Evolutionary conservation across 2,113 vertebrate species (phyloP).

Genomic region (Struthidea cinerea): DNA sequence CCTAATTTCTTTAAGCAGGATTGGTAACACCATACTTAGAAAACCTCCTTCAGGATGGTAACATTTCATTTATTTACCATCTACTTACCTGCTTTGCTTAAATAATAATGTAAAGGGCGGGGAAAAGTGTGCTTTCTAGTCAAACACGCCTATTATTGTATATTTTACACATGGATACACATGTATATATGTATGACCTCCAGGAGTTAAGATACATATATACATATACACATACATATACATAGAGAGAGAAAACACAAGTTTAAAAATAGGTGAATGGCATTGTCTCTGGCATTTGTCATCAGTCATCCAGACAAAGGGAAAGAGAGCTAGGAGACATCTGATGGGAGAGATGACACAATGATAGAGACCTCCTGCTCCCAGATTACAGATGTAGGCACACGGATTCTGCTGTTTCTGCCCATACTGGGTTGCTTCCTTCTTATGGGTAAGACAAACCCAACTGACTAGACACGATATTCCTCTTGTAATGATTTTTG

Average conservation of each 20-base stretch:
- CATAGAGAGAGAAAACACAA: slow-evolving; percentile 69
- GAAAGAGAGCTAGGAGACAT: not conserved
- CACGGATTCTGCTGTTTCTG: not conserved
- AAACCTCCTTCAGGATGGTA: slow-evolving; percentile 37
- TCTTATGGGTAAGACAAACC: not conserved
- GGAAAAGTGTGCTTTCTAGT: not conserved
- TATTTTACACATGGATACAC: slow-evolving; percentile 70
- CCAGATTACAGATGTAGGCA: not conserved
- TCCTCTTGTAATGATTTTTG: not conserved
- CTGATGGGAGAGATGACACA: not conserved
- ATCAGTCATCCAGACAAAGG: slow-evolving; percentile 13
- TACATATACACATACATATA: slow-evolving; percentile 80
- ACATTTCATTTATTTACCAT: slow-evolving; percentile 32
- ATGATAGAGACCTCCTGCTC: not conserved
- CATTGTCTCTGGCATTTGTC: slow-evolving; percentile 10
- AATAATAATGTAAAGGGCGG: slow-evolving; percentile 3
- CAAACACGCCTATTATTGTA: slow-evolving; percentile 52
- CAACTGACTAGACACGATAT: not conserved
- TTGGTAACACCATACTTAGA: not conserved
- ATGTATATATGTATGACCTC: slow-evolving; percentile 79
- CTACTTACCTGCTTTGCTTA: slow-evolving; percentile 70
- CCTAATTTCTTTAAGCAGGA: not conserved
- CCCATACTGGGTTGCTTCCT: not conserved
- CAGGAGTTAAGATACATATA: slow-evolving; percentile 75
- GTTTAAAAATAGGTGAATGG: slow-evolving; percentile 39